Evolutionary conservation across 1,140 invertebrate genomes (phyloP), one percentile per base, ranked within the genome.

Genomic region (Psilanteris sp.): DNA sequence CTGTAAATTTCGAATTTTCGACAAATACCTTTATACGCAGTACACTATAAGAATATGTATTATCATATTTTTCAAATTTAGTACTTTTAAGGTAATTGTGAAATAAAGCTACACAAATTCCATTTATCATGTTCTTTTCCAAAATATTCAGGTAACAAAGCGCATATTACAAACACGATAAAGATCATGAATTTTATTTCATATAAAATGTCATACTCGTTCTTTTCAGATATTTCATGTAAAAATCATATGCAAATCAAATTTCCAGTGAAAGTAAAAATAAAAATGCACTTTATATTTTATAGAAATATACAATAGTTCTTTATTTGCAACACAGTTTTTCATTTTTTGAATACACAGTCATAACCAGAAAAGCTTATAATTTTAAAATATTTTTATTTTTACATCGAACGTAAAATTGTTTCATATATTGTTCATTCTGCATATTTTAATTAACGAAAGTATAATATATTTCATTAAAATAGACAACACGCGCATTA

Each of bases 221-320:
- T 18, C 4, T 10, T 61, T 46, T 46, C 31, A 27, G 36, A n/a
- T 29, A 36, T 39, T 48, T 62, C 29, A 48, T 62, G 43, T 39
- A 62, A 62, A 62, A 48, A 62, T 62, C 24, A 48, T 48, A 62
- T 50, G 57, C 16, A 48, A 62, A 62, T 62, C 43, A 5, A 44
- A 29, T 44, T 43, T 43, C 41, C 46, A 46, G 6, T 27, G 3
- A 8, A 2, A 7, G 9, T 14, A 13, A 46, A 11, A 55, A 46
- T 27, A 46, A 48, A 32, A 61, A 27, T 34, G 39, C 29, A 20
- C 9, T 44, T 39, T 9, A 44, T 24, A 44, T 16, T 34, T 39
- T 3, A 37, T n/a, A 34, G 41, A 54, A 37, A 31, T 41, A 31
- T 20, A 14, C 36, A 39, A 41, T 31, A 41, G 15, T 41, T 32